Evolutionary conservation across 1,140 invertebrate species (phyloP), one percentile per base, ranked within the genome.

Genomic region (Carposina sasakii): DNA sequence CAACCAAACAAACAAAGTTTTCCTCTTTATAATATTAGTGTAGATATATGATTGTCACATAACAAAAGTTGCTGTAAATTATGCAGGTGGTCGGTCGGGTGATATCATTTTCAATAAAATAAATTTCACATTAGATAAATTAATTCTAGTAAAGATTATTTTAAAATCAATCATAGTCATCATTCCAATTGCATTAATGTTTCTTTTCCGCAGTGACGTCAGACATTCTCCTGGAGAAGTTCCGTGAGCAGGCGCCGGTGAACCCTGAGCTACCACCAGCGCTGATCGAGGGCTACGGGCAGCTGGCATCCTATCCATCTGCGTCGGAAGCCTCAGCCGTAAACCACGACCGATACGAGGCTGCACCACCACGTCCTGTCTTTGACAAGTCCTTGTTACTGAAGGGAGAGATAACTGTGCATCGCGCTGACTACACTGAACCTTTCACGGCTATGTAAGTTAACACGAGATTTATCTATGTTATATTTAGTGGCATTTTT

Each of bases 381-480:
- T 69, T 74, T 45, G 44, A 55, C 21, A 56, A 55, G 12, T 65
- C 71, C 6, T 20, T 68, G 6, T 21, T 60, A 31, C 13, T 79
- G 12, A 53, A 52, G 1, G 74, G 57, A 0, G 52, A 57, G 36
- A 60, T 81, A 15, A 70, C 67, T 3, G 73, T 76, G 1, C 65
- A 64, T 9, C 54, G 62, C 20, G 66, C 77, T 3, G 74, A 65
- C 40, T 79, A 65, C 49, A 69, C 72, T 0, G 78, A 81, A 23
- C 48, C 64, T 2, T 77, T 72, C 42, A 53, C 46, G 2, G 54
- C 60, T 2, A 67, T 67, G 71, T 75, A 46, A 45, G 54, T 42
- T 1, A 16, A 17, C 22, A 5, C 34, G 24, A 34, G 17, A 28
- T 40, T 48, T n/a, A n/a, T n/a, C n/a, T n/a, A n/a, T n/a, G n/a